Evolutionary conservation across 2,113 vertebrate genomes (phyloP).

Genomic region (Hypocryptadius cinnamomeus): DNA sequence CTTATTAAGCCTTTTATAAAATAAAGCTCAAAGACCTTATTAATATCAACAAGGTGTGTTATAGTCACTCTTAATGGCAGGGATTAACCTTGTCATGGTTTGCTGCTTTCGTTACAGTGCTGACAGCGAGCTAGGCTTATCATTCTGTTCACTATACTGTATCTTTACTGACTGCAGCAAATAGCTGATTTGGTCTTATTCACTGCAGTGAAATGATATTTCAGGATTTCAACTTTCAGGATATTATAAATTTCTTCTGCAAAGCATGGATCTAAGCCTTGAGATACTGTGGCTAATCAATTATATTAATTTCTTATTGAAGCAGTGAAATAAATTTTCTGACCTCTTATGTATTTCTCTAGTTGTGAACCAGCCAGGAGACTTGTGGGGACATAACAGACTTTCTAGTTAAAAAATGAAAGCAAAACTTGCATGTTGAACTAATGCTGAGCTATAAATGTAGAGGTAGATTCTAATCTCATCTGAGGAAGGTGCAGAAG

Average conservation of each 20-base stretch:
- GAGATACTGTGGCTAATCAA: constrained; percentile 59
- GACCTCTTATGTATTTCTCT: not conserved
- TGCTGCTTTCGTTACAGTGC: constrained; percentile 41
- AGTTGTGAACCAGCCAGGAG: not conserved
- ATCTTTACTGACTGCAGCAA: constrained; percentile 41
- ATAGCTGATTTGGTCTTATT: constrained; percentile 58
- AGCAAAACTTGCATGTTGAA: not conserved
- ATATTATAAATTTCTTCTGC: constrained; percentile 46
- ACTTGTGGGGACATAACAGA: not conserved
- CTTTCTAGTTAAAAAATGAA: not conserved
- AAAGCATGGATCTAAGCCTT: constrained; percentile 48
- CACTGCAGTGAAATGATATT: constrained; percentile 53
- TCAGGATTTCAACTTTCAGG: constrained; percentile 51
- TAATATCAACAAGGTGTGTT: constrained; percentile 62
- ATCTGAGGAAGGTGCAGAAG: not conserved
- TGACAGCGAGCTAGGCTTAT: constrained; percentile 36
- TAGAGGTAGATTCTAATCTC: not conserved
- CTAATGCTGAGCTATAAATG: not conserved
- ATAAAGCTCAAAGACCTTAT: constrained; percentile 53
- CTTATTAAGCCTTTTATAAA: constrained; percentile 58
- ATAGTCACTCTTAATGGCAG: constrained; percentile 53
- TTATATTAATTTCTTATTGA: constrained; percentile 55
- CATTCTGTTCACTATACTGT: not conserved
- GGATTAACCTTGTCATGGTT: constrained; percentile 65
- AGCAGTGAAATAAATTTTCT: constrained; percentile 44